Conservation (phyloP, 2,888 invertebrate genomes). For the Tachystola acroxantha region DNA sequence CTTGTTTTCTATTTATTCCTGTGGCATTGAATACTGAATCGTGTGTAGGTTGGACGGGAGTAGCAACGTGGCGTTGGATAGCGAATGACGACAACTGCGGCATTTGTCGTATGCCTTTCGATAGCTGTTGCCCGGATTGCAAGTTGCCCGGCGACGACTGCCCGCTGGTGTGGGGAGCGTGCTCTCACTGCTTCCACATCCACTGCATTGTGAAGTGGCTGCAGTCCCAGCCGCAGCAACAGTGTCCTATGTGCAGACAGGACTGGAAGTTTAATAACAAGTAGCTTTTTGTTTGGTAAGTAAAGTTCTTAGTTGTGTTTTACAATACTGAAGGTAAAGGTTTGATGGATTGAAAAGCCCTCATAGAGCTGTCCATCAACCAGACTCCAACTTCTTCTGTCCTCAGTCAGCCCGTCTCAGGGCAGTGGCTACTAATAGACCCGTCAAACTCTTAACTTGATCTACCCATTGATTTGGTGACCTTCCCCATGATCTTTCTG, state of each 20-base stretch:
- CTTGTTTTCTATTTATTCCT: constrained; percentile 2
- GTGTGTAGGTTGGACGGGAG: constrained; percentile 91
- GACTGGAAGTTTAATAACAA: constrained; percentile 98
- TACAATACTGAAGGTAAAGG: too few relatives aligned
- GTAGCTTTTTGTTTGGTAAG: constrained; percentile 37
- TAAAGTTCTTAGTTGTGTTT: too few relatives aligned
- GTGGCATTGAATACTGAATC: constrained; percentile 6
- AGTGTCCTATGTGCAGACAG: constrained; percentile 98
- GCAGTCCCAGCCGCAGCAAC: constrained; percentile 93
- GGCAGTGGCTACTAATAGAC: too few relatives aligned
- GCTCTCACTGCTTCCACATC: constrained; percentile 99
- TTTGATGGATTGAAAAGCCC: too few relatives aligned
- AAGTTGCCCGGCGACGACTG: constrained; percentile 98
- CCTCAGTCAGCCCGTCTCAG: too few relatives aligned
- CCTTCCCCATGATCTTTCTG: too few relatives aligned
- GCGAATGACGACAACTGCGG: constrained; percentile 99
- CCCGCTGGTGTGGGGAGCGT: constrained; percentile 98
- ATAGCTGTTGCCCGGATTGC: constrained; percentile 98
- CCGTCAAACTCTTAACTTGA: too few relatives aligned
- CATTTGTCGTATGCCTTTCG: constrained; percentile 99
- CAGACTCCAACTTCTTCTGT: too few relatives aligned
- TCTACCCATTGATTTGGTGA: too few relatives aligned
- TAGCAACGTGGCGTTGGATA: constrained; percentile 99
- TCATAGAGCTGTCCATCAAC: too few relatives aligned
- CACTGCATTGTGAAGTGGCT: constrained; percentile 99